Evolutionary conservation across 2,113 vertebrate genomes (phyloP).

Genomic region (Xyliphius kryptos): DNA sequence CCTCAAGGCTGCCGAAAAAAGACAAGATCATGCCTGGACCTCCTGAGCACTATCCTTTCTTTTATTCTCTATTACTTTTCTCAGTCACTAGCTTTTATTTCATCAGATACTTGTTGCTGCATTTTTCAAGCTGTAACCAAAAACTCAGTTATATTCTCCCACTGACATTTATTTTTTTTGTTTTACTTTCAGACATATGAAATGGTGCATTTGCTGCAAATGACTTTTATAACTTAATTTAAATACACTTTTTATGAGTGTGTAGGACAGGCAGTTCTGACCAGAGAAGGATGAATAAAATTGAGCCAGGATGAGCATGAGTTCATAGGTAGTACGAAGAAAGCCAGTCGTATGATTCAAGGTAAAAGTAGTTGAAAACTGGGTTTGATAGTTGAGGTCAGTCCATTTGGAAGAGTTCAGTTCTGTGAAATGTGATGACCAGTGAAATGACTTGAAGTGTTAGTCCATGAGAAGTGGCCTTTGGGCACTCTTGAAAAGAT

Average conservation of each 20-base stretch:
- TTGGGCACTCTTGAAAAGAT: constrained; percentile 19
- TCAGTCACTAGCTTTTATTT: constrained; percentile 5
- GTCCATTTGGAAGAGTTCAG: constrained; percentile 17
- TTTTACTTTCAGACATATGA: constrained; percentile 68
- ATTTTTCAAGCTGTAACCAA: constrained; percentile 81
- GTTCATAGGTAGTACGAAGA: constrained; percentile 18
- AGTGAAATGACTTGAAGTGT: constrained; percentile 42
- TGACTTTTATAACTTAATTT: constrained; percentile 65
- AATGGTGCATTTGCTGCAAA: constrained; percentile 50
- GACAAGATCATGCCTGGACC: constrained; percentile 60
- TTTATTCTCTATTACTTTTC: constrained; percentile 5
- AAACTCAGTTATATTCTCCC: constrained; percentile 85
- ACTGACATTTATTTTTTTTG: constrained; percentile 75
- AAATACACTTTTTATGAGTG: constrained; percentile 54
- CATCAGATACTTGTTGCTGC: constrained; percentile 70
- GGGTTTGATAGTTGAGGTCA: constrained; percentile 24
- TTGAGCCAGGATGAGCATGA: constrained; percentile 23
- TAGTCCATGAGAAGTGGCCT: constrained; percentile 38
- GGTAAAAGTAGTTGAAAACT: neutral
- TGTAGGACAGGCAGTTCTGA: constrained; percentile 34
- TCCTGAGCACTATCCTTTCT: constrained; percentile 37
- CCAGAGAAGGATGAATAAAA: constrained; percentile 15
- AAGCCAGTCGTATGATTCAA: constrained; percentile 16
- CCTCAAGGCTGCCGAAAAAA: too few relatives aligned
- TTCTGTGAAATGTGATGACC: constrained; percentile 35